Evolutionary conservation across 2,888 invertebrate species (phyloP).

Genomic region (Hypolimnas misippus): DNA sequence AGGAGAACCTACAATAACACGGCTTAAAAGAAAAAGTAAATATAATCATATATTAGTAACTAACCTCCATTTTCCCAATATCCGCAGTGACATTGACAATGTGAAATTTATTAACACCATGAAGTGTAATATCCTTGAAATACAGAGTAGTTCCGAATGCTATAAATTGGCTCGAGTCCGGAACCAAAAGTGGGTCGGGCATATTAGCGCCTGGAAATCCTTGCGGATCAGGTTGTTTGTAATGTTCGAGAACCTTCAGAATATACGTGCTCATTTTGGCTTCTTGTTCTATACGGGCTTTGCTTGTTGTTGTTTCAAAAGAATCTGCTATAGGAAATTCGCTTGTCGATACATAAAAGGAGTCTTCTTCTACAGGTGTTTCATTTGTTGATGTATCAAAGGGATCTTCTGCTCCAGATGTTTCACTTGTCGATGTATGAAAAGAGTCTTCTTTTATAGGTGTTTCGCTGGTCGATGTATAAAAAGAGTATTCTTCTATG

Average conservation of each 20-base stretch:
- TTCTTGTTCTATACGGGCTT: slow-evolving; percentile 72
- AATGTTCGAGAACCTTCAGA: slow-evolving; percentile 88
- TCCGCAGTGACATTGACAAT: slow-evolving; percentile 89
- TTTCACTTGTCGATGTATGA: too few species aligned
- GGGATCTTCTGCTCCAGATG: too few species aligned
- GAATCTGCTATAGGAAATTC: too few species aligned
- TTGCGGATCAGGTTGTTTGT: slow-evolving; percentile 90
- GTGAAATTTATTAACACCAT: slow-evolving; percentile 91
- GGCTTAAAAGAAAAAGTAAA: not conserved
- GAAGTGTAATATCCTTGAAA: slow-evolving; percentile 88
- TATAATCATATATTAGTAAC: not conserved
- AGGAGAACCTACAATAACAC: not conserved
- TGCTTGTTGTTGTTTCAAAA: slow-evolving; percentile 23
- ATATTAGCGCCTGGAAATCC: slow-evolving; percentile 91
- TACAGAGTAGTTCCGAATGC: slow-evolving; percentile 86
- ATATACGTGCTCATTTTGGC: slow-evolving; percentile 89
- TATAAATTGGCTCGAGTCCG: slow-evolving; percentile 89
- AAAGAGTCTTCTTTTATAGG: too few species aligned
- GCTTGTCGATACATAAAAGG: too few species aligned
- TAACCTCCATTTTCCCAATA: slow-evolving; percentile 89
- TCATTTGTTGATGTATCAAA: too few species aligned
- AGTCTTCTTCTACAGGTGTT: too few species aligned
- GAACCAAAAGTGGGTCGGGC: slow-evolving; percentile 92
- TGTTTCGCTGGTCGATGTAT: too few species aligned
- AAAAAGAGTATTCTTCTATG: too few species aligned